phyloP scores from a whole-genome alignment of 2,888 invertebrate genomes.

The Drosophila algonquin region DNA sequence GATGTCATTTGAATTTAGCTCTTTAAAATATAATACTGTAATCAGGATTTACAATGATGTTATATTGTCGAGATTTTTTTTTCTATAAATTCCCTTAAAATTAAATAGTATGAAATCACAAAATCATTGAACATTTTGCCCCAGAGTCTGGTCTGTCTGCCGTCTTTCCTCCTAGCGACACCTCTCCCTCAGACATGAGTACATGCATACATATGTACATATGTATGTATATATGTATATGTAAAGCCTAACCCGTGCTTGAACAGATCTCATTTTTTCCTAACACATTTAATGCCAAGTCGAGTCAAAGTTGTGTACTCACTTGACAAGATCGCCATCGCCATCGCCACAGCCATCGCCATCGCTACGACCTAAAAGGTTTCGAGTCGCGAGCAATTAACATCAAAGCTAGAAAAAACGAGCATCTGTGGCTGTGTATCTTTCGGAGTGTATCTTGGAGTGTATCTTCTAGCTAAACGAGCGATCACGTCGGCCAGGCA shows the following conservation, averaged over 20 bases:
- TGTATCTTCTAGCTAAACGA: slow-evolving; percentile 55
- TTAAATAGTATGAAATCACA: neutral
- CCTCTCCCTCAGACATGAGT: neutral
- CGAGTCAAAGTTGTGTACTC: slow-evolving; percentile 47
- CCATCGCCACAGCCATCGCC: no score
- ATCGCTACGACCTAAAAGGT: slow-evolving; percentile 34
- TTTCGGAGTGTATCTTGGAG: slow-evolving; percentile 23
- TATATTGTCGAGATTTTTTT: neutral
- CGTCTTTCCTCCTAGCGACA: slow-evolving; percentile 8
- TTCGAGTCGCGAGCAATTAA: slow-evolving; percentile 55
- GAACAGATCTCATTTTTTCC: slow-evolving; percentile 21
- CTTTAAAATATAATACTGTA: neutral
- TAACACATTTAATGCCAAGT: slow-evolving; percentile 63
- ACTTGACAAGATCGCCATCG: slow-evolving; percentile 34
- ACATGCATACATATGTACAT: neutral
- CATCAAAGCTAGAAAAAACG: slow-evolving; percentile 50
- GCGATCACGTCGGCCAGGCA: slow-evolving; percentile 64
- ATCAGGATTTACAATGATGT: no score
- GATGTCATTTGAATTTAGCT: neutral
- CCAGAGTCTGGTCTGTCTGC: slow-evolving; percentile 1
- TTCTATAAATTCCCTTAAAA: neutral
- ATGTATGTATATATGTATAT: neutral
- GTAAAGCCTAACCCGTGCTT: slow-evolving; percentile 1
- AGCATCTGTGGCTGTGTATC: slow-evolving; percentile 20
- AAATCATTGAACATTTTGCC: slow-evolving; percentile 20